A percentile compares a stretch with the other conserved stretches of the same genome.
phyloP scores from a whole-genome alignment of 2,888 invertebrate genomes.

The Cephus sareptanus region DNA sequence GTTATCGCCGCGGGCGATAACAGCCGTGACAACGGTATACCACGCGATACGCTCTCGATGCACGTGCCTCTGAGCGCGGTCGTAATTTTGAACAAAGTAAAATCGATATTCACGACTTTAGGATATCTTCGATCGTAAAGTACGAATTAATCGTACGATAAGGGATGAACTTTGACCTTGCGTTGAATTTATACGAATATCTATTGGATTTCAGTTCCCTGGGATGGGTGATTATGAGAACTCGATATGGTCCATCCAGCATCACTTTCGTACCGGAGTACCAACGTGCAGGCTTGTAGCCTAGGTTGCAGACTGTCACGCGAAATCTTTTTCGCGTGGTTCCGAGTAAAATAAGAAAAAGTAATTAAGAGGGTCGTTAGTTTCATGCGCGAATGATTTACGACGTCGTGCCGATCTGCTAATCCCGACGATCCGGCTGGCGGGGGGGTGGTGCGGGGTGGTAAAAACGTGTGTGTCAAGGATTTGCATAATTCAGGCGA shows the following conservation, averaged over 20 bases:
- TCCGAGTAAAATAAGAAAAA: neutral
- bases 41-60: neutral
- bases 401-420: neutral
- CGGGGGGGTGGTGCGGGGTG: too few relatives aligned
- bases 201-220: too few relatives aligned
- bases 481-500: neutral
- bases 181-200: neutral
- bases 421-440: neutral
- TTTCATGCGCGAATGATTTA: neutral
- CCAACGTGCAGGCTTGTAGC: neutral
- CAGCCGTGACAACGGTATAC: neutral
- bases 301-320: neutral
- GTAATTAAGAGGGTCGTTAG: neutral
- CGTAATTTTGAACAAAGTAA: neutral
- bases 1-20: conserved; percentile 27
- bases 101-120: neutral
- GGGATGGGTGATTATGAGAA: neutral
- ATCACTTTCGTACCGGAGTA: neutral
- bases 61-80: neutral
- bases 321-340: neutral
- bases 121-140: neutral
- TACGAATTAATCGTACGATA: neutral
- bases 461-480: neutral
- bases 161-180: neutral
- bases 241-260: neutral